phyloP scores from a whole-genome alignment of 1,140 invertebrate species.

The Paracyclopina nana region DNA sequence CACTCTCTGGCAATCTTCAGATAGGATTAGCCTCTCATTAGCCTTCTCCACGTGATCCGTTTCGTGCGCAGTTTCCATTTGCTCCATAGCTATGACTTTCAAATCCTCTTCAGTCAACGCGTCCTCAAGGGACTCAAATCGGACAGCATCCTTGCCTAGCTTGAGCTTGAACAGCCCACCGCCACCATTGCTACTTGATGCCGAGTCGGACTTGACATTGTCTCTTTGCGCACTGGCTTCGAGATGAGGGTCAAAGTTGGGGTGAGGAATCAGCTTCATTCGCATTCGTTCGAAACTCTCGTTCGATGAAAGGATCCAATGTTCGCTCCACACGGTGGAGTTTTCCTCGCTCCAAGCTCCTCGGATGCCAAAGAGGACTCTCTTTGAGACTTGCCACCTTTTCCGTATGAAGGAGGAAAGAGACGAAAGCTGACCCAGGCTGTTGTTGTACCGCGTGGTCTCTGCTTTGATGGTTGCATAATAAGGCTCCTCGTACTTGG shows the following conservation, averaged over 20 bases:
- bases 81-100: slow-evolving; percentile 17
- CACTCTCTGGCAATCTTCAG: slow-evolving; percentile 41
- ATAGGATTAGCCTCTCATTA: slow-evolving; percentile 31
- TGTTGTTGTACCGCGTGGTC: slow-evolving; percentile 30
- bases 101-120: slow-evolving; percentile 18
- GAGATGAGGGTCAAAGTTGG: slow-evolving; percentile 35
- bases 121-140: slow-evolving; percentile 19
- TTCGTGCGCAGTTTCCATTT: slow-evolving; percentile 14
- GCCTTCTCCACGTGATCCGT: slow-evolving; percentile 27
- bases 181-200: slow-evolving; percentile 14
- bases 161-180: slow-evolving; percentile 17
- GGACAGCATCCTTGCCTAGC: slow-evolving; percentile 19
- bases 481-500: slow-evolving; percentile 33
- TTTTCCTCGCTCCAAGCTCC: slow-evolving; percentile 33
- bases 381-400: slow-evolving; percentile 34
- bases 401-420: slow-evolving; percentile 31
- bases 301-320: slow-evolving; percentile 39
- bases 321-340: slow-evolving; percentile 24
- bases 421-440: slow-evolving; percentile 29
- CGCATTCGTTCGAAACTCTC: slow-evolving; percentile 43
- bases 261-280: slow-evolving; percentile 36
- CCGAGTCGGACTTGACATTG: slow-evolving; percentile 25
- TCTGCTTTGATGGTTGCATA: slow-evolving; percentile 31
- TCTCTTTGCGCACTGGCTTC: slow-evolving; percentile 41
- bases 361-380: slow-evolving; percentile 33